phyloP scores from a whole-genome alignment of 2,113 vertebrate species.

The Gadus macrocephalus region DNA sequence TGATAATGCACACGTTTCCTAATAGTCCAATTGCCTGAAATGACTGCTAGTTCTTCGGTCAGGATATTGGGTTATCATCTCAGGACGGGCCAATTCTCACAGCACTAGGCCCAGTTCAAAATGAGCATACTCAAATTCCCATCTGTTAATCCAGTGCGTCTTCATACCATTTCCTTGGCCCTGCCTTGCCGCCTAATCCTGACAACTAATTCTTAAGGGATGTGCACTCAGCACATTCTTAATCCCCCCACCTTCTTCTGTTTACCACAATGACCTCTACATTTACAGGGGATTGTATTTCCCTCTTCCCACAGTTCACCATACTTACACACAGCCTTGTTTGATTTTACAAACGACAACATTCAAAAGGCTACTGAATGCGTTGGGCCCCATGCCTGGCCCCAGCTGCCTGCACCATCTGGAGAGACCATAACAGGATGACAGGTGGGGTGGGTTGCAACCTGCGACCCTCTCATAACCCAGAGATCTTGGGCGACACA shows the following conservation, averaged over 20 bases:
- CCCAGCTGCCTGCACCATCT: slow-evolving; percentile 46
- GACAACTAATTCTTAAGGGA: slow-evolving; percentile 58
- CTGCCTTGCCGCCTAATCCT: slow-evolving; percentile 51
- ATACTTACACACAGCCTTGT: background rate
- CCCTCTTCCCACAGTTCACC: background rate
- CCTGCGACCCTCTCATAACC: too few species aligned
- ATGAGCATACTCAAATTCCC: slow-evolving; percentile 19
- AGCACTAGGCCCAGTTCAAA: background rate
- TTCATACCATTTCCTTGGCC: slow-evolving; percentile 20
- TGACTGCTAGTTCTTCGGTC: too few species aligned
- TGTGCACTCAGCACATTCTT: slow-evolving; percentile 65
- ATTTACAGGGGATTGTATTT: slow-evolving; percentile 33
- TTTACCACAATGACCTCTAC: slow-evolving; percentile 40
- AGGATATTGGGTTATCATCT: too few species aligned
- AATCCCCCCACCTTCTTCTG: slow-evolving; percentile 47
- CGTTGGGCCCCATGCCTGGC: background rate
- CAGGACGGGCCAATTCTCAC: background rate
- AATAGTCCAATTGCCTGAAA: too few species aligned
- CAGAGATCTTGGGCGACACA: too few species aligned
- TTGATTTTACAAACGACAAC: background rate
- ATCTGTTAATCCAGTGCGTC: slow-evolving; percentile 38
- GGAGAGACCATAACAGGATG: slow-evolving; percentile 17
- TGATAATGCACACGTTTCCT: background rate
- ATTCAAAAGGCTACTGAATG: background rate
- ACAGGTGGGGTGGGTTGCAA: background rate